phyloP scores from a whole-genome alignment of 1,140 invertebrate genomes.

The Drosophila neocordata region DNA sequence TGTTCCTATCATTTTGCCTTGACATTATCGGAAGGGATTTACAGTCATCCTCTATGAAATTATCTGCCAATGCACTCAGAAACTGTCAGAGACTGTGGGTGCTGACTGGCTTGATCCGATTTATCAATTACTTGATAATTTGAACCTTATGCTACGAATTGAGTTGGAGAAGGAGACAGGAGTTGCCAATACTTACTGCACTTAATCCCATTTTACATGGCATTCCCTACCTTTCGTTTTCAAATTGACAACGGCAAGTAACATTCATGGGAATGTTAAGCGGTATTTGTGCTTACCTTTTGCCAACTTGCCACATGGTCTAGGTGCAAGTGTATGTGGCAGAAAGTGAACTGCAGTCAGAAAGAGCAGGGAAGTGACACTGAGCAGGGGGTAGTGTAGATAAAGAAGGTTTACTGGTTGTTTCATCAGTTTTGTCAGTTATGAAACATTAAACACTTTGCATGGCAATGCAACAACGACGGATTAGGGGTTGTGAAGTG shows the following conservation, averaged over 20 bases:
- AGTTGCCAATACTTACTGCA: not conserved
- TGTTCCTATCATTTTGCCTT: too few relatives aligned
- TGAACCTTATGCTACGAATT: conserved; percentile 1
- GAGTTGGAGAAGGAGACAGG: not conserved
- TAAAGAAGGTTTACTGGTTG: not conserved
- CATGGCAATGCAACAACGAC: conserved; percentile 15
- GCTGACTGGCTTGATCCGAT: conserved; percentile 3
- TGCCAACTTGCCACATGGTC: not conserved
- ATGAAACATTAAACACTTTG: conserved; percentile 79
- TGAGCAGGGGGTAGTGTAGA: not conserved
- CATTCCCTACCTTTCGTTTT: not conserved
- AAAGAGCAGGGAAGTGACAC: not conserved
- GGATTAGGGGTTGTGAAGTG: not conserved
- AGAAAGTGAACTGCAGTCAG: not conserved
- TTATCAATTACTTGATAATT: conserved; percentile 6
- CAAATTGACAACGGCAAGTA: not conserved
- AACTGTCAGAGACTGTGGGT: not conserved
- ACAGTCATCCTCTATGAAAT: not conserved
- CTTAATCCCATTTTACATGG: conserved; percentile 7
- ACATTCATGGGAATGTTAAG: not conserved
- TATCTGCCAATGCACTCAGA: not conserved
- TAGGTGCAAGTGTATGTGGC: not conserved
- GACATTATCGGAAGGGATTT: not conserved
- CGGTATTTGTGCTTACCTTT: not conserved
- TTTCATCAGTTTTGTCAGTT: conserved; percentile 44